These are phyloP conservation scores for Neria commutata DNA, from an alignment of 2,888 invertebrate genomes.

Conservation along the genomic window DNA sequence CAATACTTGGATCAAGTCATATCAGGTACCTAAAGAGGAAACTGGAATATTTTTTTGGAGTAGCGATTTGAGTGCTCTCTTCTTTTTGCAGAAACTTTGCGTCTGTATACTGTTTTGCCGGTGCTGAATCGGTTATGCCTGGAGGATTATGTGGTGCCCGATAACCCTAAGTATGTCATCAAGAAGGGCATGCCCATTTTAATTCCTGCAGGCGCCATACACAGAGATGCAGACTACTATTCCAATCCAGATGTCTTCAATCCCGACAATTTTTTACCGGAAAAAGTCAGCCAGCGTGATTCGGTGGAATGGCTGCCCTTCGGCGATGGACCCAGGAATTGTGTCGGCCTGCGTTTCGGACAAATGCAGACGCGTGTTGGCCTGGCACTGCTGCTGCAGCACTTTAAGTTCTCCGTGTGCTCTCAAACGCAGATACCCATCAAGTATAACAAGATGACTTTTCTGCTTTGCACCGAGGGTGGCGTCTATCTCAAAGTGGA, in stretches of 20 bases:
- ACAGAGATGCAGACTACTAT: slow-evolving; percentile 66
- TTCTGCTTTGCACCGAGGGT: slow-evolving; percentile 27
- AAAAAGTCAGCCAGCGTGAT: slow-evolving; percentile 61
- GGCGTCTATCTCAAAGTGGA: slow-evolving; percentile 30
- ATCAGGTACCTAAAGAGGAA: slow-evolving; percentile 48
- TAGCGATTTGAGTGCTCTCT: neutral
- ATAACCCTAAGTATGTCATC: slow-evolving; percentile 26
- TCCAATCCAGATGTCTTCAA: slow-evolving; percentile 67
- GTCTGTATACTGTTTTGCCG: slow-evolving; percentile 64
- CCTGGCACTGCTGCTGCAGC: slow-evolving; percentile 31
- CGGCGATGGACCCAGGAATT: slow-evolving; percentile 53
- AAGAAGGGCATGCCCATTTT: slow-evolving; percentile 46
- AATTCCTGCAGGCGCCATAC: slow-evolving; percentile 65
- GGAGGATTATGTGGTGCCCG: slow-evolving; percentile 37
- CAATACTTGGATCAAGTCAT: slow-evolving; percentile 63
- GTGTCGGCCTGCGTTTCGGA: slow-evolving; percentile 53
- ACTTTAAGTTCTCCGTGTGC: slow-evolving; percentile 26
- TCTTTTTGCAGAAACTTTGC: slow-evolving; percentile 63
- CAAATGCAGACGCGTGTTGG: slow-evolving; percentile 45
- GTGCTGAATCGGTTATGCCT: slow-evolving; percentile 50
- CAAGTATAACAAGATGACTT: slow-evolving; percentile 23
- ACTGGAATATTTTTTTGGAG: slow-evolving; percentile 50
- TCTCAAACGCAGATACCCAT: slow-evolving; percentile 33
- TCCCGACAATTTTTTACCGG: slow-evolving; percentile 66
- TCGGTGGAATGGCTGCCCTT: slow-evolving; percentile 52